Evolutionary conservation across 2,797 vertebrate genomes (phyloP).

Genomic region (Amphiprion clarkii): DNA sequence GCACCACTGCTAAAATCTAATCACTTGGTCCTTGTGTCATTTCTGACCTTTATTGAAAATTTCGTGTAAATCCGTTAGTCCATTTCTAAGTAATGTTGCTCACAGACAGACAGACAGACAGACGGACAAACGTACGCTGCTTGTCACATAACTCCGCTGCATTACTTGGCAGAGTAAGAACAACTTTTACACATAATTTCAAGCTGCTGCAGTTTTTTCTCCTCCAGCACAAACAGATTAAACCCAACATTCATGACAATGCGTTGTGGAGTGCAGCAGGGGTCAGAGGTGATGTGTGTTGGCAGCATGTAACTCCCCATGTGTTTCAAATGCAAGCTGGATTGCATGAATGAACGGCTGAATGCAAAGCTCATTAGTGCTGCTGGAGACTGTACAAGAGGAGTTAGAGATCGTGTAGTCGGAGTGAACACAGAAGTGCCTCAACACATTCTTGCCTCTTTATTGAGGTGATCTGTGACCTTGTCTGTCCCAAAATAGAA

Average conservation of each 20-base stretch:
- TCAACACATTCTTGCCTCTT: constrained; percentile 71
- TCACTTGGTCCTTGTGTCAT: too few relatives aligned
- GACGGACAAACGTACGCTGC: too few relatives aligned
- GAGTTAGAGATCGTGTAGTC: constrained; percentile 50
- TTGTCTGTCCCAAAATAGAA: constrained; percentile 61
- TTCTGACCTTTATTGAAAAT: too few relatives aligned
- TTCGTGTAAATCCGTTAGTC: too few relatives aligned
- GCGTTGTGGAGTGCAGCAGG: constrained; percentile 19
- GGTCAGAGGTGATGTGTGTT: constrained; percentile 62
- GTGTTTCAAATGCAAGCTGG: constrained; percentile 58
- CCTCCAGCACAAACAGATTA: constrained; percentile 7
- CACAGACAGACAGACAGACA: too few relatives aligned
- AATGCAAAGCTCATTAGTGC: constrained; percentile 69
- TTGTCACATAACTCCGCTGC: too few relatives aligned
- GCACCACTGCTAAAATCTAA: too few relatives aligned
- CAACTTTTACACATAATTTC: too few relatives aligned
- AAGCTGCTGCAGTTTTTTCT: too few relatives aligned
- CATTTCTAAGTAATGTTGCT: too few relatives aligned
- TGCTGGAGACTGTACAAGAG: constrained; percentile 45
- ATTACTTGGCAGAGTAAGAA: too few relatives aligned
- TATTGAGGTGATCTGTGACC: constrained; percentile 72
- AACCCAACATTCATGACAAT: not conserved
- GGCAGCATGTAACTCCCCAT: constrained; percentile 38
- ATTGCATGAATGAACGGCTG: constrained; percentile 42
- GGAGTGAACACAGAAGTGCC: constrained; percentile 53